Percentiles rank a stretch among this genome's conserved stretches.
These are phyloP conservation scores for Holcopasites calliopsidis DNA, from an alignment of 1,140 invertebrate genomes.

Conservation along the genomic window DNA sequence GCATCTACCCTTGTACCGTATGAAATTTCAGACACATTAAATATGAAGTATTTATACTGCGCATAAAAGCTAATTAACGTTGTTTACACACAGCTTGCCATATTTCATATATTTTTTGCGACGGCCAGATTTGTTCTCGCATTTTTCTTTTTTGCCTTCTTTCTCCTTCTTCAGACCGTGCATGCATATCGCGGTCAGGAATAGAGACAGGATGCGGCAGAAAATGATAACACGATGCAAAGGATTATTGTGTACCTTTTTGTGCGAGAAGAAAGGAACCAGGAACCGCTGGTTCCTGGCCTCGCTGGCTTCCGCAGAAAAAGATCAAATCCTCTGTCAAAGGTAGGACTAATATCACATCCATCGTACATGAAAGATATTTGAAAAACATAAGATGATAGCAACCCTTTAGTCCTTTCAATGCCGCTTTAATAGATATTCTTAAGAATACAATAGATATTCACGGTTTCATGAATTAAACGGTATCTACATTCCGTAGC, in stretches of 20 bases:
- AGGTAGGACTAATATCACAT: conserved; percentile 3
- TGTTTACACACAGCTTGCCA: neutral
- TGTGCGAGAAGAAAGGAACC: neutral
- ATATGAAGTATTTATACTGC: neutral
- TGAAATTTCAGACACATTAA: neutral
- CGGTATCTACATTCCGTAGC: no score
- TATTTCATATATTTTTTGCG: no score
- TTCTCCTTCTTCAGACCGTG: neutral
- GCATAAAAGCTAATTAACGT: neutral
- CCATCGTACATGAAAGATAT: neutral
- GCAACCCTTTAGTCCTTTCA: neutral
- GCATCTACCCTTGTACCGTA: neutral
- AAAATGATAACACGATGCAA: neutral
- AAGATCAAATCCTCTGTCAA: neutral
- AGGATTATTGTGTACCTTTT: neutral
- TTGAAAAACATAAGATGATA: neutral
- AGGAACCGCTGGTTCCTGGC: no score
- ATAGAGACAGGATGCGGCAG: neutral
- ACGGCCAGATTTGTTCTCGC: neutral
- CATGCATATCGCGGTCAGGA: neutral
- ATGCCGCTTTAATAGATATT: neutral
- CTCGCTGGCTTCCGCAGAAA: no score
- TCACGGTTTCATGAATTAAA: neutral
- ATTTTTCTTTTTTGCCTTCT: neutral
- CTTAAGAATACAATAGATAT: neutral